Conservation (phyloP, 2,888 invertebrate species). For the Trachelus troglodyta region DNA sequence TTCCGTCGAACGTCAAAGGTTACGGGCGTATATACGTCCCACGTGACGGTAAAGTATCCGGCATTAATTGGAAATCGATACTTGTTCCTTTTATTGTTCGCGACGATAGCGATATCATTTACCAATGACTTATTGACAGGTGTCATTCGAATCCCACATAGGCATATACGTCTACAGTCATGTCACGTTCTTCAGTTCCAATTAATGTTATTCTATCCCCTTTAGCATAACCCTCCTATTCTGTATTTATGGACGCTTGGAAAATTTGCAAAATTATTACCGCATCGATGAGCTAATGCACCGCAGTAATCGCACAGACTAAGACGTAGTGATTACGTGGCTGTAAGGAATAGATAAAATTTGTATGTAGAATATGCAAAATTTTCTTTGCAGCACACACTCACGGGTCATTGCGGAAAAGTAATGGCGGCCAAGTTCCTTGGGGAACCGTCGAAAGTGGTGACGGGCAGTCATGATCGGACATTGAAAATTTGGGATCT, state of each 20-base stretch:
- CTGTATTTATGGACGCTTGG: background rate
- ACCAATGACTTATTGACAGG: background rate
- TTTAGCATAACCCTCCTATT: background rate
- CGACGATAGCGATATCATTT: background rate
- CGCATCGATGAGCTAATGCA: background rate
- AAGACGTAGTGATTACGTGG: background rate
- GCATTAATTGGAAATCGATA: constrained; percentile 21
- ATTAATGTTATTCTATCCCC: background rate
- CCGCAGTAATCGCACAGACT: background rate
- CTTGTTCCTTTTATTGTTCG: background rate
- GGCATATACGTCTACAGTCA: background rate
- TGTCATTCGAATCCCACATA: background rate
- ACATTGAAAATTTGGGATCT: constrained; percentile 99
- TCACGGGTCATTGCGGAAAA: constrained; percentile 97
- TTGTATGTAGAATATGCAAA: background rate
- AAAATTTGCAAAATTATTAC: background rate
- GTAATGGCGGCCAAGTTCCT: constrained; percentile 97
- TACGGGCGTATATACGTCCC: background rate
- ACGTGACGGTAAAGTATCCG: constrained; percentile 7
- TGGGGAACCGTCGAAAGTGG: constrained; percentile 91
- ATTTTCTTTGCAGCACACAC: constrained; percentile 79
- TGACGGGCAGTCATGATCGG: constrained; percentile 97
- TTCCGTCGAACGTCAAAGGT: constrained; percentile 25
- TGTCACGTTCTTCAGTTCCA: background rate
- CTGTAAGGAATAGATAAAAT: background rate